Conservation (phyloP, 2,113 vertebrate genomes). For the Micronycteris hirsuta region DNA sequence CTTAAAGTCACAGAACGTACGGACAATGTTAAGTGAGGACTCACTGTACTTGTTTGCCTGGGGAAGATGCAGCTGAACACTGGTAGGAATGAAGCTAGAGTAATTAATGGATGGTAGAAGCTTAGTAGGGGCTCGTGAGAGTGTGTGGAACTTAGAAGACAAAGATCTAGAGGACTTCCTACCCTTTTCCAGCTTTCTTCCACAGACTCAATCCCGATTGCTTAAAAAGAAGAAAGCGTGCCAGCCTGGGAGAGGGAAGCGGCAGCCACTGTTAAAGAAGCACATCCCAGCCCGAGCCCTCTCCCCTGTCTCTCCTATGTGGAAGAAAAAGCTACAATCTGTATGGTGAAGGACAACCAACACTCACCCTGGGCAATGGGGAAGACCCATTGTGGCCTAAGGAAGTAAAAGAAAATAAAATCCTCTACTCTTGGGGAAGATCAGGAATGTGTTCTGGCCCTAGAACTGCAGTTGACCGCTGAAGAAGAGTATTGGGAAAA, state of each 20-base stretch:
- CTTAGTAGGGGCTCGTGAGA: background rate
- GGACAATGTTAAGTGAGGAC: background rate
- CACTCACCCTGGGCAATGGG: background rate
- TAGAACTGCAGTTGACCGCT: background rate
- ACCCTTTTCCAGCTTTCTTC: background rate
- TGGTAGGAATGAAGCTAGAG: background rate
- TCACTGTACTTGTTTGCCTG: background rate
- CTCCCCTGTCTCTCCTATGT: background rate
- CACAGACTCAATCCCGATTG: too few relatives aligned
- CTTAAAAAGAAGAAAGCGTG: background rate
- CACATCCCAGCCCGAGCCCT: background rate
- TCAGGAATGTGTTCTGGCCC: background rate
- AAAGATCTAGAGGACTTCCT: background rate
- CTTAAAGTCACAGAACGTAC: background rate
- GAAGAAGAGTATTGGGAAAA: background rate
- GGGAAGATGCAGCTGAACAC: background rate
- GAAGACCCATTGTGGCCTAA: background rate
- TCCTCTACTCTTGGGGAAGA: background rate
- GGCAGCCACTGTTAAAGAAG: background rate
- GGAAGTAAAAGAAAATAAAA: background rate
- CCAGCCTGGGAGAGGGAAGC: background rate
- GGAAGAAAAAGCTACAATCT: background rate
- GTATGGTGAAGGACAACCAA: background rate
- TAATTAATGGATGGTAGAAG: background rate
- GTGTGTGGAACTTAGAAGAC: background rate